Evolutionary conservation across 1,140 invertebrate species (phyloP).

Genomic region (Drosophila sp.): DNA sequence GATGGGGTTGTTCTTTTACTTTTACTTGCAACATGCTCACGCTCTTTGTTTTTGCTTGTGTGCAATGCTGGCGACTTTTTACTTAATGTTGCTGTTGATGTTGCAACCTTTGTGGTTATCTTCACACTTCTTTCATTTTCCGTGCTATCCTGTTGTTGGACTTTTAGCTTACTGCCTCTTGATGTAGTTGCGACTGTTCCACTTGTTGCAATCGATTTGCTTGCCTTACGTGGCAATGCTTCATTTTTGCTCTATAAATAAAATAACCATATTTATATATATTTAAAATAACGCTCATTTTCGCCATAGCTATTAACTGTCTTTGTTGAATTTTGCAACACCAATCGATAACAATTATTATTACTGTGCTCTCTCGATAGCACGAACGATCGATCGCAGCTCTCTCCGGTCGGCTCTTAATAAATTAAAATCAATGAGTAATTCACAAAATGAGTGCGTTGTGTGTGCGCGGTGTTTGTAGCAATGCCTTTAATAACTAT

Average conservation of each 20-base stretch:
- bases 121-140: slow-evolving; percentile 52
- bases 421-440: slow-evolving; percentile 14
- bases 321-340: slow-evolving; percentile 21
- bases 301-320: slow-evolving; percentile 1
- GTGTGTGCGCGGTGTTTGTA: slow-evolving; percentile 3
- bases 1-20: slow-evolving; percentile 63
- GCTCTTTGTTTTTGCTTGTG: slow-evolving; percentile 56
- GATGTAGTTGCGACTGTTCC: slow-evolving; percentile 7
- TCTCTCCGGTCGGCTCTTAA: neutral
- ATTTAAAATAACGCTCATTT: neutral
- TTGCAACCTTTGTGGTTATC: slow-evolving; percentile 47
- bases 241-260: slow-evolving; percentile 56
- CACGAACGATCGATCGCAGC: slow-evolving; percentile 12
- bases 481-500: slow-evolving; percentile 16
- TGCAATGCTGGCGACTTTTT: slow-evolving; percentile 44
- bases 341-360: slow-evolving; percentile 12
- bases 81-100: slow-evolving; percentile 11
- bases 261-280: neutral
- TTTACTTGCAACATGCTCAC: slow-evolving; percentile 32
- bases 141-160: slow-evolving; percentile 56
- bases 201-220: slow-evolving; percentile 65
- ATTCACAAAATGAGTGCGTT: slow-evolving; percentile 13
- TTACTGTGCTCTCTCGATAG: neutral
- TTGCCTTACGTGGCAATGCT: slow-evolving; percentile 40
- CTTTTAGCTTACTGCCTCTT: slow-evolving; percentile 38